Conservation (phyloP, 2,797 vertebrate species). For the Bradypodion ventrale region DNA sequence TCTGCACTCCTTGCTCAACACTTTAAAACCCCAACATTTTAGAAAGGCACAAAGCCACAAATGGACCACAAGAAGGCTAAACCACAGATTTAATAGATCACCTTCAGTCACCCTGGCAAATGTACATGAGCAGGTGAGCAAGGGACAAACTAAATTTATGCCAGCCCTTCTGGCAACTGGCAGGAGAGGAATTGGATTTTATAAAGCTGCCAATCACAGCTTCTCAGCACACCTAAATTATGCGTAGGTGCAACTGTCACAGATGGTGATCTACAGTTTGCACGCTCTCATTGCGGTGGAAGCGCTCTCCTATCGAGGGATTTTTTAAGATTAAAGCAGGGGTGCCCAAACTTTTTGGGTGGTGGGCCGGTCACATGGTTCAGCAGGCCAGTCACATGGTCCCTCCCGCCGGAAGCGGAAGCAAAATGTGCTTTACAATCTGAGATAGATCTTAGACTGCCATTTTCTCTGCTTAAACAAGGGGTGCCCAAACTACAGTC, state of each 20-base stretch:
- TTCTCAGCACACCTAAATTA: background rate
- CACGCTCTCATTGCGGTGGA: no score
- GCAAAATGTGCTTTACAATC: no score
- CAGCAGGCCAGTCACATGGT: no score
- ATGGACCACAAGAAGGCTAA: slow-evolving; percentile 6
- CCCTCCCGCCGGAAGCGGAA: no score
- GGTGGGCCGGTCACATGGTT: no score
- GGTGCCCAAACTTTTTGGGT: no score
- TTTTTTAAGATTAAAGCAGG: no score
- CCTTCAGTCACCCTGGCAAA: background rate
- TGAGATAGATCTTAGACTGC: no score
- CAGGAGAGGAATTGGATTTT: background rate
- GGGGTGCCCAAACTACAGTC: no score
- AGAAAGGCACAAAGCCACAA: slow-evolving; percentile 32
- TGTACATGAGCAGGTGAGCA: background rate
- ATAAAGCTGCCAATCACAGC: background rate
- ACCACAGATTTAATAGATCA: background rate
- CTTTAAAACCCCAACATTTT: slow-evolving; percentile 39
- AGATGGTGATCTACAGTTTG: background rate
- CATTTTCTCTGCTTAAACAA: no score
- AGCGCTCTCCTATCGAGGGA: no score
- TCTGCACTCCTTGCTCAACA: slow-evolving; percentile 41
- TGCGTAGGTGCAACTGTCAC: background rate
- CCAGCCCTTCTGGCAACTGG: background rate
- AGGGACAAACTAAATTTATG: fast-evolving